phyloP scores from a whole-genome alignment of 2,888 invertebrate genomes.

The Cantharis rustica region DNA sequence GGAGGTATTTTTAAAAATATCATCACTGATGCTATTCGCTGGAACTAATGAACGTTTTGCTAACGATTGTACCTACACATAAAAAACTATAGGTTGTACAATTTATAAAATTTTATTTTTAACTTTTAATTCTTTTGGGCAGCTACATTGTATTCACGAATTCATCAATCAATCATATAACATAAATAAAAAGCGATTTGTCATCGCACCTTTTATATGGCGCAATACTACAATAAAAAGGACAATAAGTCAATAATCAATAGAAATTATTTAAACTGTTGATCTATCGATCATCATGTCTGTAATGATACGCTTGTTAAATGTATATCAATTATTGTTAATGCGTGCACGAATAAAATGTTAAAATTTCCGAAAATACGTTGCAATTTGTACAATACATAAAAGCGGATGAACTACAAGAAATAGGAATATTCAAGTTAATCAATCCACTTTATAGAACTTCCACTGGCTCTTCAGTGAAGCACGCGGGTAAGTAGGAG shows the following conservation, averaged over 20 bases:
- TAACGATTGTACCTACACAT: background rate
- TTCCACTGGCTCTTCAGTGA: no score
- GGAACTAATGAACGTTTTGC: background rate
- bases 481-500: background rate
- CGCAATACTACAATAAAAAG: conserved; percentile 18
- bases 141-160: background rate
- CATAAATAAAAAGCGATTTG: conserved; percentile 31
- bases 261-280: conserved; percentile 18
- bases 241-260: conserved; percentile 27
- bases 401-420: no score
- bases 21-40: background rate
- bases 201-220: conserved; percentile 28
- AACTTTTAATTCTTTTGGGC: conserved; percentile 4
- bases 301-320: conserved; percentile 34
- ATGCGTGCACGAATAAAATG: background rate
- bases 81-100: background rate
- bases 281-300: conserved; percentile 25
- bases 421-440: no score
- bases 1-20: background rate
- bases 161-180: conserved; percentile 20
- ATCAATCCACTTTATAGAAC: no score
- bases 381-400: background rate
- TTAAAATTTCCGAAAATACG: background rate
- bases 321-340: conserved; percentile 33
- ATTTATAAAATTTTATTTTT: conserved; percentile 8